A percentile compares a stretch with the other conserved stretches of the same genome.
These are phyloP conservation scores for Tetragnatha montana DNA, from an alignment of 2,888 invertebrate species.

Conservation along the genomic window DNA sequence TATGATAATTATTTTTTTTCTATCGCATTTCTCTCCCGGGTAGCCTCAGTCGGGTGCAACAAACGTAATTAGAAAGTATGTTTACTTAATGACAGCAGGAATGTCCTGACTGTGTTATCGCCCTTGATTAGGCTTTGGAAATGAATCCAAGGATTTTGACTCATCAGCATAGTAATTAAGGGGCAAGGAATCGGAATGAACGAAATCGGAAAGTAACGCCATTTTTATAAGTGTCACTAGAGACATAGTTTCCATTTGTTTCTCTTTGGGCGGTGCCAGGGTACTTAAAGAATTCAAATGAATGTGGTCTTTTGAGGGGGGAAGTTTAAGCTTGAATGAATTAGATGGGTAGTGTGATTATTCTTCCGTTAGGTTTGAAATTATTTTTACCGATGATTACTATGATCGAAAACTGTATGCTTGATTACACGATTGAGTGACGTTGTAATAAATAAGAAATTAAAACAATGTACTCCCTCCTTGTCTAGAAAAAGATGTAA, in stretches of 20 bases:
- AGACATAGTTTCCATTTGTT: slow-evolving; percentile 3
- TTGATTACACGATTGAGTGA: too few species aligned
- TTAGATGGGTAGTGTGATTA: too few species aligned
- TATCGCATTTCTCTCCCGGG: background rate
- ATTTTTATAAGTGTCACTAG: background rate
- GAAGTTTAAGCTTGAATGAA: too few species aligned
- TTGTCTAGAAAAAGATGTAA: too few species aligned
- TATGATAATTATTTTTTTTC: slow-evolving; percentile 45
- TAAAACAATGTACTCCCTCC: too few species aligned
- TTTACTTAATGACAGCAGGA: slow-evolving; percentile 35
- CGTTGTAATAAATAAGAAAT: too few species aligned
- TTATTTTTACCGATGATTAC: too few species aligned
- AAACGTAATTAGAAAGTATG: slow-evolving; percentile 52
- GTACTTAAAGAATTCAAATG: background rate
- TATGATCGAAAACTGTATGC: too few species aligned
- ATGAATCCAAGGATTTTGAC: slow-evolving; percentile 3
- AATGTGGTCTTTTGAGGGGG: background rate
- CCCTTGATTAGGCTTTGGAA: slow-evolving; percentile 21
- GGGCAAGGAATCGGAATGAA: background rate
- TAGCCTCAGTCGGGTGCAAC: slow-evolving; percentile 23
- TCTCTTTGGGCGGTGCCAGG: background rate
- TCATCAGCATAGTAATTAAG: slow-evolving; percentile 28
- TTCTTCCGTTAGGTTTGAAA: too few species aligned
- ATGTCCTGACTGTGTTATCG: slow-evolving; percentile 9
- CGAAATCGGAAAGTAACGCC: slow-evolving; percentile 12